These are phyloP conservation scores for Meriones psammophilus DNA, from an alignment of 2,797 vertebrate genomes.

Conservation along the genomic window DNA sequence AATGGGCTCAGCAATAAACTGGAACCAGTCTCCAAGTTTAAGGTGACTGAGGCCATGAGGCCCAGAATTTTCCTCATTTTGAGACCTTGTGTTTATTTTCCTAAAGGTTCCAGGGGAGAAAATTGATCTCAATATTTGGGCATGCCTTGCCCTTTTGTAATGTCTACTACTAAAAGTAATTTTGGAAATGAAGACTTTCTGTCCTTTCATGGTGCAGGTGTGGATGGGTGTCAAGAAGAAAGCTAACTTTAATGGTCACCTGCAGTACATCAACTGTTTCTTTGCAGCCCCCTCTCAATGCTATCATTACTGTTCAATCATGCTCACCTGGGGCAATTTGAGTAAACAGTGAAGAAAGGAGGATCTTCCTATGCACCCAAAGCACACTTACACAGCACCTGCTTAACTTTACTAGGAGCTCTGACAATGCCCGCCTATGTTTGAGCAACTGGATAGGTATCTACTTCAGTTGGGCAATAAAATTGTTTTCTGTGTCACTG, in stretches of 20 bases:
- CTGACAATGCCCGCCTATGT: neutral
- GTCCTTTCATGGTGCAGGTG: constrained; percentile 64
- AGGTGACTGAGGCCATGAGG: constrained; percentile 84
- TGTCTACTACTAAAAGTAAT: constrained; percentile 83
- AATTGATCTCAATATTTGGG: constrained; percentile 87
- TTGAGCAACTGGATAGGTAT: neutral
- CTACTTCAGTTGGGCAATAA: neutral
- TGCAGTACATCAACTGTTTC: neutral
- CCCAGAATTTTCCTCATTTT: constrained; percentile 88
- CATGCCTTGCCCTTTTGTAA: constrained; percentile 85
- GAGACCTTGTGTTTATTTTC: constrained; percentile 88
- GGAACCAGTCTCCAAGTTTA: constrained; percentile 89
- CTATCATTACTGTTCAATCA: constrained; percentile 32
- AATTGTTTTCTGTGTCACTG: neutral
- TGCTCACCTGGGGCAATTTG: fast-evolving
- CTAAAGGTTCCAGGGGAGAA: constrained; percentile 86
- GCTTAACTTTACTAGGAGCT: neutral
- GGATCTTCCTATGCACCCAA: neutral
- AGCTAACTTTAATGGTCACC: constrained; percentile 32
- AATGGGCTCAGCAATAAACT: constrained; percentile 92
- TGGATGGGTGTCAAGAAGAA: constrained; percentile 60
- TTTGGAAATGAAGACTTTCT: constrained; percentile 73
- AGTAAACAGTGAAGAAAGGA: neutral
- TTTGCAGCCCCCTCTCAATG: fast-evolving
- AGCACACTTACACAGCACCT: neutral